Base-by-base conservation (phyloP, 2,888 invertebrate species). In the Pyrocoelia pectoralis region DNA sequence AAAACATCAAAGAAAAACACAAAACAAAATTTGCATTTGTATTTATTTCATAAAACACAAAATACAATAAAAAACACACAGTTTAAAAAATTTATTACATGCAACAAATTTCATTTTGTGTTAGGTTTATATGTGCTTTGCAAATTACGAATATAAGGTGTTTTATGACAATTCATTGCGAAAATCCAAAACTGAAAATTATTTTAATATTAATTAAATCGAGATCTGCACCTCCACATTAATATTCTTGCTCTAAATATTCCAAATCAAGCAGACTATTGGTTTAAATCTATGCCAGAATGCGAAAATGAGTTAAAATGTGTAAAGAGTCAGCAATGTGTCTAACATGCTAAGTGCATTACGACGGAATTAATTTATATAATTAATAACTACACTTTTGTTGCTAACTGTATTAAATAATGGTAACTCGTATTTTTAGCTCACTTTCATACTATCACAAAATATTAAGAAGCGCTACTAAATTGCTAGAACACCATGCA, bases 21-120 rank as follows among this genome's bases (percentile, higher is more conserved):
- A 73, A 69, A 65, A 71, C 72, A 73, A 73, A 71, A 73, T 71
- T 72, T 70, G 74, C 74, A 76, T 73, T 72, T 73, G n/a, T 59
- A 67, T 76, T 76, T 75, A 74, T 76, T 73, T 43, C 9, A 28
- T 52, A 53, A 61, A 56, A 28, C 10, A 54, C 41, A 61, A 46
- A 48, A 19, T 33, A 61, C 56, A 56, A 48, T 28, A 57, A 18
- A 50, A 43, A 48, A 24, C 15, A 40, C 43, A 56, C 15, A 53
- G 12, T 49, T 6, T 19, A 48, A 24, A 53, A 40, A 17, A 48
- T 9, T 50, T 18, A 15, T 60, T 64, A 48, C 38, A 52, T 49
- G 33, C 40, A 28, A 70, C 74, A 75, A 75, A 74, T 74, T 75
- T 75, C 73, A 73, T 73, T 67, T 65, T 66, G 66, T 62, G 65